A percentile compares a stretch with the other conserved stretches of the same genome.
phyloP scores from a whole-genome alignment of 2,113 vertebrate species.

The Heteronetta atricapilla region DNA sequence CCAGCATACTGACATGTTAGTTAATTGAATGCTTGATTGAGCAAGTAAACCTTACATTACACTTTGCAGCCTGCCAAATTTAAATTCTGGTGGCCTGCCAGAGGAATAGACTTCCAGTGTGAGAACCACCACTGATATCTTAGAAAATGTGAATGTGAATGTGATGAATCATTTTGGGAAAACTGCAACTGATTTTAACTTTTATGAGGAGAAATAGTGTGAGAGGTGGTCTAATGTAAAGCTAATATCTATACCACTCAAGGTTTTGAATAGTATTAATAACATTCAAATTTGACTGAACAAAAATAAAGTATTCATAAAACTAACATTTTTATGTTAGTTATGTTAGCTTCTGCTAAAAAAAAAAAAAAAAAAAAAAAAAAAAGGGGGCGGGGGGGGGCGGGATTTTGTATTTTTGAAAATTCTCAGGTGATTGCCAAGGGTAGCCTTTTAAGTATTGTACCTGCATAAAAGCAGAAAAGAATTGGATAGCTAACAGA shows the following conservation, averaged over 20 bases:
- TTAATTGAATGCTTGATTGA: conserved; percentile 71
- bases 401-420: background rate
- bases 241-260: background rate
- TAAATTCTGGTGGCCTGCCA: conserved; percentile 46
- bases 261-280: background rate
- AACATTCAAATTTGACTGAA: background rate
- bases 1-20: conserved; percentile 41
- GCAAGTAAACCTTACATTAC: conserved; percentile 51
- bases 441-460: background rate
- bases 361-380: background rate
- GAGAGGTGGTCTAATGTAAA: background rate
- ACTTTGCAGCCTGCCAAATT: conserved; percentile 47
- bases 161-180: background rate
- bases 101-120: conserved; percentile 19
- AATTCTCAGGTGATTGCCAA: background rate
- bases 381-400: too few species aligned
- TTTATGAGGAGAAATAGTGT: background rate
- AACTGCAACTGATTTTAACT: background rate
- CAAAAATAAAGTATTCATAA: background rate
- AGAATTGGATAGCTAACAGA: background rate
- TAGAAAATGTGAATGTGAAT: conserved; percentile 15
- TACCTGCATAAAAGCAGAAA: background rate
- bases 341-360: background rate
- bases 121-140: background rate
- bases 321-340: background rate